These are phyloP conservation scores for Pluvialis apricaria DNA, from an alignment of 2,113 vertebrate species.

Conservation along the genomic window DNA sequence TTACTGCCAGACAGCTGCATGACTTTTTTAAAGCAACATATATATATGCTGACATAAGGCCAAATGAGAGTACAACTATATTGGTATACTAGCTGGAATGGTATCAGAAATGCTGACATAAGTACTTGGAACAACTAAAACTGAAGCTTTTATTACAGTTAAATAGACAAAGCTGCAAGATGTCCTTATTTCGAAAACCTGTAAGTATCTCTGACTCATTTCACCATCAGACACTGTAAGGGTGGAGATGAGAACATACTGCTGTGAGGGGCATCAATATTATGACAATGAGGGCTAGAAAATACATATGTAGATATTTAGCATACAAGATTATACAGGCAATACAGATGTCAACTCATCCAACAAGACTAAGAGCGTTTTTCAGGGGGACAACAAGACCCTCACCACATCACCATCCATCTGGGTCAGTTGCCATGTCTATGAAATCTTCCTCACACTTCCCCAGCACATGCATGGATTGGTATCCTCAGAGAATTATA, in stretches of 20 bases:
- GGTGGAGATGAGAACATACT: neutral
- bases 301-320: neutral
- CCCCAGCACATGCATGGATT: neutral
- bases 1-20: neutral
- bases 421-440: neutral
- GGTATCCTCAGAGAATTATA: neutral
- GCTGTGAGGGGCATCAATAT: neutral
- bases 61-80: neutral
- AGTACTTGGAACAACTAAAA: neutral
- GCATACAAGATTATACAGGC: neutral
- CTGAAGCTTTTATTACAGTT: neutral
- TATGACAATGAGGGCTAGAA: neutral
- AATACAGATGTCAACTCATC: neutral
- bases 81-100: neutral
- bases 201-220: neutral
- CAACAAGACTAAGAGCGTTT: neutral
- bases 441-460: neutral
- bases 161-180: neutral
- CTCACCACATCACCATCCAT: neutral
- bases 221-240: neutral
- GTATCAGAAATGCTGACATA: neutral
- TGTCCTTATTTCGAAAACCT: neutral
- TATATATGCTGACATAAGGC: neutral
- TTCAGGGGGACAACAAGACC: accelerated
- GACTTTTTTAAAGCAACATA: neutral